Percentiles rank a stretch among this genome's conserved stretches.
Conservation (phyloP, 2,797 vertebrate species). For the Carcharodon carcharias region DNA sequence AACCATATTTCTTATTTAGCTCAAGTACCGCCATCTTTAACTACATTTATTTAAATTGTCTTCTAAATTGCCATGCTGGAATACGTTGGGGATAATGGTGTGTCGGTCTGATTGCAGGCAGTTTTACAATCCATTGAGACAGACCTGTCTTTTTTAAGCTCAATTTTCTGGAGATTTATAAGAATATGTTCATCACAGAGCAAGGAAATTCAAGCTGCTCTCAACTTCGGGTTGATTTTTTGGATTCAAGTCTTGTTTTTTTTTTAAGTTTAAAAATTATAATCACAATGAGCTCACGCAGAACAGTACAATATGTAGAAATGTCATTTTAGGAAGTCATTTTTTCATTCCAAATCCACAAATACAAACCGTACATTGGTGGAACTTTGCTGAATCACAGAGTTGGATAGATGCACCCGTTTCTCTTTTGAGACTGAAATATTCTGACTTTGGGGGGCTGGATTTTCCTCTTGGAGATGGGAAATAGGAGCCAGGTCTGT, state of each 20-base stretch:
- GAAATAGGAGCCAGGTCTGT: neutral
- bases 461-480: neutral
- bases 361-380: neutral
- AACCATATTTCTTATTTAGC: neutral
- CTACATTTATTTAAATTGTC: slow-evolving; percentile 29
- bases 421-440: neutral
- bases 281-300: neutral
- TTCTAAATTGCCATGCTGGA: slow-evolving; percentile 24
- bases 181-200: slow-evolving; percentile 21
- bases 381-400: neutral
- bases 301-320: slow-evolving; percentile 13
- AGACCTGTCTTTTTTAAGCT: neutral
- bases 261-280: slow-evolving; percentile 5
- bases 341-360: neutral
- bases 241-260: neutral
- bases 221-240: slow-evolving; percentile 20
- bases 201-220: slow-evolving; percentile 22
- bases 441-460: neutral
- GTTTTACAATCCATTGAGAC: slow-evolving; percentile 25
- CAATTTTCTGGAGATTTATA: slow-evolving; percentile 28
- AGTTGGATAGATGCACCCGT: neutral
- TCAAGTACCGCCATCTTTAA: neutral
- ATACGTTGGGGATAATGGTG: slow-evolving; percentile 16
- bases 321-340: neutral
- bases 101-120: slow-evolving; percentile 29